Base-by-base conservation (phyloP, 2,113 vertebrate genomes). In the Planiliza haematocheilus region DNA sequence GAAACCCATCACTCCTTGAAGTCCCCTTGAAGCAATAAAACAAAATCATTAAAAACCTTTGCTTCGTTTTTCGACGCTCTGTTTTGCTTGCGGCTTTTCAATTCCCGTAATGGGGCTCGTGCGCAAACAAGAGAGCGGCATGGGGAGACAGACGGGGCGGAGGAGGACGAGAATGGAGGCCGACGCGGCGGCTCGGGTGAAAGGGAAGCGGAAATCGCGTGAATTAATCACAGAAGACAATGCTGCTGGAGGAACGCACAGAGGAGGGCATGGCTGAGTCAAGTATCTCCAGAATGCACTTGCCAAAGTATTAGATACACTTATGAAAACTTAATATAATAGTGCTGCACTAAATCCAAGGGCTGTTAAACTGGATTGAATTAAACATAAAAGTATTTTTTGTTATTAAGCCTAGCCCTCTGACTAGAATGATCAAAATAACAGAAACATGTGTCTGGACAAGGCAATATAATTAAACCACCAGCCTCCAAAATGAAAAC, bases 1-100 rank as follows among this genome's bases (percentile, higher is more conserved):
- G 90, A 89, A 91, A 91, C 62, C 30, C 81, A 88, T 90, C 85
- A 82, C 74, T 73, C 71, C 71, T 74, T 43, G 53, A 81, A 88
- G 74, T 82, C 73, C 24, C 77, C 63, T 76, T 75, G 46, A 91
- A 89, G 66, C 77, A 85, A 81, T 78, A 78, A 89, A 89, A 91
- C 83, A 86, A 30, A 89, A 77, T 80, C 82, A 74, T 90, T 83
- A 90, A 2, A n/a, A 88, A 85, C 42, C 68, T 64, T 73, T 80
- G 68, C 76, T 75, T 81, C 56, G 70, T 86, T 85, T 30, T 75
- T 80, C 41, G 73, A 67, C 64, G 68, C 67, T 49, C 58, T 70
- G 62, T 86, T n/a, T 30, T 30, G 24, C 24, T 91, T 90, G 83
- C 60, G 88, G 84, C 39, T 87, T 87, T 77, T 82, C 66, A 70